Percentiles rank a stretch among this genome's conserved stretches.
Conservation (phyloP, 2,797 vertebrate species). For the Danionella dracula region DNA sequence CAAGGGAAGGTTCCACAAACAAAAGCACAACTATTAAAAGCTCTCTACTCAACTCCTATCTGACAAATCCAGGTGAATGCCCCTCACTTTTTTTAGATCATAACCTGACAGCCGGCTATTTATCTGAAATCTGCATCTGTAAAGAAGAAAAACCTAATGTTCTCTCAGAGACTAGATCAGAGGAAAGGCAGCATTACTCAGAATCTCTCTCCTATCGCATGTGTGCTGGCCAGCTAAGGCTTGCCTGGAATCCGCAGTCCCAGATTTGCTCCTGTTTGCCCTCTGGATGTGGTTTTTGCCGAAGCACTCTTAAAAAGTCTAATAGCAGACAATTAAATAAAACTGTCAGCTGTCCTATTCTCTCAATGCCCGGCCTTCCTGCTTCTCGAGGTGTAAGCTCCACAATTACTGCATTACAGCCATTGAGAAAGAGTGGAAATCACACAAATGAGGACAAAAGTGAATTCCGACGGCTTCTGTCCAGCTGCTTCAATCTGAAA, state of each 20-base stretch:
- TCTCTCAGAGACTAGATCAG: slow-evolving; percentile 23
- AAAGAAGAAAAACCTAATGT: not conserved
- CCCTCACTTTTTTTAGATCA: too few relatives aligned
- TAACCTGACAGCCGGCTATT: not conserved
- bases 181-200: slow-evolving; percentile 22
- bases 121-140: not conserved
- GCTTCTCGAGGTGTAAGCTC: slow-evolving; percentile 42
- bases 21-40: too few relatives aligned
- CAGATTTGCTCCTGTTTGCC: slow-evolving; percentile 49
- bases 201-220: slow-evolving; percentile 22
- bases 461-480: slow-evolving; percentile 37
- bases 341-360: slow-evolving; percentile 44
- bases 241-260: slow-evolving; percentile 51
- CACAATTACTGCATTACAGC: slow-evolving; percentile 43
- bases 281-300: slow-evolving; percentile 51
- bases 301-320: slow-evolving; percentile 50
- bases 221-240: slow-evolving; percentile 50
- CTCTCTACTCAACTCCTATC: too few relatives aligned
- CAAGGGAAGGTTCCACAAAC: too few relatives aligned
- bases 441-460: slow-evolving; percentile 16
- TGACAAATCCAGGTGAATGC: too few relatives aligned
- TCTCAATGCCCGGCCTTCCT: slow-evolving; percentile 44
- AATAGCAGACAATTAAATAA: slow-evolving; percentile 54
- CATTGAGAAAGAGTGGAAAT: slow-evolving; percentile 48
- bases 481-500: slow-evolving; percentile 55